Evolutionary conservation across 2,888 invertebrate genomes (phyloP).

Genomic region (Nasonovia ribisnigri): DNA sequence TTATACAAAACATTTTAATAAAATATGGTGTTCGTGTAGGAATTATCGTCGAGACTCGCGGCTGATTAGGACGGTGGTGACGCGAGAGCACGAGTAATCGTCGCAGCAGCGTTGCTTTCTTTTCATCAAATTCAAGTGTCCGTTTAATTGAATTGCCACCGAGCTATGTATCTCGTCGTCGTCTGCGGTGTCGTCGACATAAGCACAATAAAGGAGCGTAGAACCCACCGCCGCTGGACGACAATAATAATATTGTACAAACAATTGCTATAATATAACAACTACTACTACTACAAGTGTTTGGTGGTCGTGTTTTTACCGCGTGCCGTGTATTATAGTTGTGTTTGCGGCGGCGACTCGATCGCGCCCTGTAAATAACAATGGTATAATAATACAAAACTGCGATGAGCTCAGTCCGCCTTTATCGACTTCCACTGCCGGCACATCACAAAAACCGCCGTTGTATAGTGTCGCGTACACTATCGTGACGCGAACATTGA

Average conservation of each 20-base stretch:
- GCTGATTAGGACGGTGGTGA: background rate
- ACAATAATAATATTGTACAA: constrained; percentile 18
- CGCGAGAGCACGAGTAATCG: background rate
- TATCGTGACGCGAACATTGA: background rate
- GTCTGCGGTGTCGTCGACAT: background rate
- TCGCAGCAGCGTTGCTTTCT: constrained; percentile 49
- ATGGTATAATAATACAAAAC: constrained; percentile 8
- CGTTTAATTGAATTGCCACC: constrained; percentile 55
- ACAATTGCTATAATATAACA: constrained; percentile 10
- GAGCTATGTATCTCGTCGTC: background rate
- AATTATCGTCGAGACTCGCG: background rate
- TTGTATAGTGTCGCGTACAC: background rate
- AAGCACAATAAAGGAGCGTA: constrained; percentile 38
- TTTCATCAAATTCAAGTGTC: constrained; percentile 62
- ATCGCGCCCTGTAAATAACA: background rate
- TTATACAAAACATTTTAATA: background rate
- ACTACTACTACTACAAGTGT: constrained; percentile 4
- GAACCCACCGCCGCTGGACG: background rate
- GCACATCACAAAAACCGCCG: background rate
- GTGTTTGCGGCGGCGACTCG: constrained; percentile 23
- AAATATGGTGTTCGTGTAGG: background rate
- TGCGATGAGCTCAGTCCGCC: background rate
- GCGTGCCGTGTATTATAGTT: constrained; percentile 5
- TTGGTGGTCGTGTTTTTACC: background rate
- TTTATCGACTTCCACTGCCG: background rate